A percentile compares a stretch with the other conserved stretches of the same genome.
These are phyloP conservation scores for Oscheius sp. DNA, from an alignment of 2,888 invertebrate genomes.

Conservation along the genomic window DNA sequence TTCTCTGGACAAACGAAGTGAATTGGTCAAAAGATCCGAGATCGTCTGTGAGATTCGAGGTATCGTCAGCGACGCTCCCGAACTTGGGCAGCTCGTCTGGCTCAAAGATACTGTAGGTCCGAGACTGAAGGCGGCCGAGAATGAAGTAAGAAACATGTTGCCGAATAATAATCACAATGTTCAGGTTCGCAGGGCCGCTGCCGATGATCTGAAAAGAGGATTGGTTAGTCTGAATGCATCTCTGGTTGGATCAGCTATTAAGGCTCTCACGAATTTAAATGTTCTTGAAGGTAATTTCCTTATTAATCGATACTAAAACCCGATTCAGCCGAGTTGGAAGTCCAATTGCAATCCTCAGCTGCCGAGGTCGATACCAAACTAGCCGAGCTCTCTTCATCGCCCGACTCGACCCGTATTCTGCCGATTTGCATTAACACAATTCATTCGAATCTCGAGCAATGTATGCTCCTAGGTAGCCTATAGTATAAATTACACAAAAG, in stretches of 20 bases:
- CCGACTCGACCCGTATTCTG: conserved; percentile 44
- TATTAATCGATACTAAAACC: neutral
- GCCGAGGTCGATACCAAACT: conserved; percentile 53
- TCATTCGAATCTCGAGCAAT: conserved; percentile 56
- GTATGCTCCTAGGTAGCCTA: conserved; percentile 45
- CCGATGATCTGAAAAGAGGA: conserved; percentile 63
- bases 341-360: conserved; percentile 43
- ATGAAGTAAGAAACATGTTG: conserved; percentile 45
- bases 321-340: conserved; percentile 51
- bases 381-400: conserved; percentile 41
- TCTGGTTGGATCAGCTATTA: conserved; percentile 54
- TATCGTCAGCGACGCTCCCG: conserved; percentile 52
- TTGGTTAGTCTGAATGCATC: conserved; percentile 64
- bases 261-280: conserved; percentile 56
- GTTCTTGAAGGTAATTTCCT: conserved; percentile 46
- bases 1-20: conserved; percentile 55
- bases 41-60: conserved; percentile 44
- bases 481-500: neutral
- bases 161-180: neutral
- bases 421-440: conserved; percentile 48
- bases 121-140: conserved; percentile 52
- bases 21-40: conserved; percentile 52
- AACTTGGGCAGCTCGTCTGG: conserved; percentile 54
- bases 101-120: conserved; percentile 49
- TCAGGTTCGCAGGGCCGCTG: conserved; percentile 47